Conservation (phyloP, 2,797 vertebrate genomes). For the Sphenodon punctatus region DNA sequence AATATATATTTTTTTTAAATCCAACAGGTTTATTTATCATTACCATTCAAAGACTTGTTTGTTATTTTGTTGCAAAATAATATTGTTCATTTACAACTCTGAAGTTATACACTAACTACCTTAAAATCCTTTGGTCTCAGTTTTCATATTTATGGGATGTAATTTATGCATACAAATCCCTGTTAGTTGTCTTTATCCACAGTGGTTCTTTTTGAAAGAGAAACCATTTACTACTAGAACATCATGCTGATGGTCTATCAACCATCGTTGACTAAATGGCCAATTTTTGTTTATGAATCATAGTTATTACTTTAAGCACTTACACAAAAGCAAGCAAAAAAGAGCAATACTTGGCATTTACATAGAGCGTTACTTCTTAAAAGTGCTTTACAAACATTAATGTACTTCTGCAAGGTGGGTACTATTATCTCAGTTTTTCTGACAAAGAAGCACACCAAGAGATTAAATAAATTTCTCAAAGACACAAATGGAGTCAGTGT, state of each 20-base stretch:
- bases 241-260: not conserved
- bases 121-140: not conserved
- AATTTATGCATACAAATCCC: not conserved
- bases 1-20: not conserved
- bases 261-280: not conserved
- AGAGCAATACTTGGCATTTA: not conserved
- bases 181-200: not conserved
- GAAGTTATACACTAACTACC: not conserved
- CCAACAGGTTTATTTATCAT: not conserved
- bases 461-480: not conserved
- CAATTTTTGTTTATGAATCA: not conserved
- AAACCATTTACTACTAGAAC: slow-evolving; percentile 27
- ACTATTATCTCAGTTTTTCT: not conserved
- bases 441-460: not conserved
- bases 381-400: not conserved
- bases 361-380: not conserved
- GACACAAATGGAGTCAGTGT: not conserved
- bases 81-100: not conserved
- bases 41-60: not conserved
- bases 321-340: not conserved
- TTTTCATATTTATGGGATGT: not conserved
- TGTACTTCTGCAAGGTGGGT: not conserved
- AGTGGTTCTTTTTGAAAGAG: not conserved
- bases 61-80: not conserved
- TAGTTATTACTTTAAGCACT: not conserved